phyloP scores from a whole-genome alignment of 1,140 invertebrate species.

The Drosophila pandora region DNA sequence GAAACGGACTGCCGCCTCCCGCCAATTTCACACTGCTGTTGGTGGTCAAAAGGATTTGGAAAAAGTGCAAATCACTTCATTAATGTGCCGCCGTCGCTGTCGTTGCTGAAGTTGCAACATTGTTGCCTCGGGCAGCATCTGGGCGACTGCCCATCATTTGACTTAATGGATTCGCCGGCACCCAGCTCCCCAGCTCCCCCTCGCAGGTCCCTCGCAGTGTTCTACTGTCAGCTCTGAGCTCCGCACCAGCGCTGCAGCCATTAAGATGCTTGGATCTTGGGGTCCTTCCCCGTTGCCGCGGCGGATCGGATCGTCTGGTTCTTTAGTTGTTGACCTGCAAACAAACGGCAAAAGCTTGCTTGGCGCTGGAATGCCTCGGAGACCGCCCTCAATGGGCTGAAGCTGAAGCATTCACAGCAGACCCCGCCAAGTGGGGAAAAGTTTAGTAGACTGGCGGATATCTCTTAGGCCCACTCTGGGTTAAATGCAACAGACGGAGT shows the following conservation, averaged over 20 bases:
- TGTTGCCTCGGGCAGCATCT: conserved; percentile 60
- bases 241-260: not conserved
- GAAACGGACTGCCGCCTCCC: conserved; percentile 27
- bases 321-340: conserved; percentile 37
- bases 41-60: conserved; percentile 63
- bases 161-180: conserved; percentile 66
- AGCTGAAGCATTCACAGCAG: conserved; percentile 32
- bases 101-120: conserved; percentile 42
- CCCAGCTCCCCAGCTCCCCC: conserved; percentile 31
- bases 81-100: conserved; percentile 56
- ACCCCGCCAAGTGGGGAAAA: not conserved
- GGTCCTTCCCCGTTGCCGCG: conserved; percentile 12
- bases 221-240: conserved; percentile 1
- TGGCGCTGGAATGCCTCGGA: conserved; percentile 30
- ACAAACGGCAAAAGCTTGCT: conserved; percentile 21
- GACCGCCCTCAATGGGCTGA: conserved; percentile 39
- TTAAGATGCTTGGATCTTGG: conserved; percentile 30
- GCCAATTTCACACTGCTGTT: conserved; percentile 22
- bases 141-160: conserved; percentile 69
- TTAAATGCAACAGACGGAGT: too few species aligned
- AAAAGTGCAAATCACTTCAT: conserved; percentile 80
- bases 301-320: not conserved
- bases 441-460: not conserved
- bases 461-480: not conserved
- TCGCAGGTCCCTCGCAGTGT: conserved; percentile 2